These are phyloP conservation scores for Smithornis capensis DNA, from an alignment of 2,113 vertebrate species.

Conservation along the genomic window DNA sequence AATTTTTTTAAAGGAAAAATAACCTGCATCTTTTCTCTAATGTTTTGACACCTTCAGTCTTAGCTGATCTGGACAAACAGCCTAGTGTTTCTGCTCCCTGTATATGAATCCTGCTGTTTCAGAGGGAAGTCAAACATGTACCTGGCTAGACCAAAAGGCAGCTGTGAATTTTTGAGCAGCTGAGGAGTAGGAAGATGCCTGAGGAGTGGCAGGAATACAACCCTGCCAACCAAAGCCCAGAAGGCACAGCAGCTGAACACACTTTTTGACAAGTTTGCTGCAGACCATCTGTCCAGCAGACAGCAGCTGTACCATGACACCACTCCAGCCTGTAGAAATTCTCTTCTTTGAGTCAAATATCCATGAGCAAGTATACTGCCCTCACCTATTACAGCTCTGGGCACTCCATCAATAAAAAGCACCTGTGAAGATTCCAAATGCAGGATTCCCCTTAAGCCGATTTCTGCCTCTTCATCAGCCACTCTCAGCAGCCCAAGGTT, in stretches of 20 bases:
- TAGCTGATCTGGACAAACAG: neutral
- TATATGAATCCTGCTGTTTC: neutral
- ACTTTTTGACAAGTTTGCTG: neutral
- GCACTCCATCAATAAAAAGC: neutral
- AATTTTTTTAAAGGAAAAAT: neutral
- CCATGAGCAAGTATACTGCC: neutral
- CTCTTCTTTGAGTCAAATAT: neutral
- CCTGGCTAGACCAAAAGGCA: neutral
- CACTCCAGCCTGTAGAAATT: neutral
- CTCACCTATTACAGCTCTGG: neutral
- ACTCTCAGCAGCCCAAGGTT: neutral
- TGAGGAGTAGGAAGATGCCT: neutral
- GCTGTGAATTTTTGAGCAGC: neutral
- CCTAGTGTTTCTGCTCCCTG: neutral
- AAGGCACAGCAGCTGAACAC: conserved; percentile 9
- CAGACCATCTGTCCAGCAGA: conserved; percentile 7
- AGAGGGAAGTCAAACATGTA: neutral
- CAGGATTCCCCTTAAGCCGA: neutral
- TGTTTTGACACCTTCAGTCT: neutral
- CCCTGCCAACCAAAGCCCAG: neutral
- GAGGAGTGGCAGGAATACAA: neutral
- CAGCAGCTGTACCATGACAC: neutral
- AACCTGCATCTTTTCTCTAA: neutral
- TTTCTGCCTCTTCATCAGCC: neutral
- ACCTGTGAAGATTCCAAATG: neutral